Percentiles rank a stretch among this genome's conserved stretches.
These are phyloP conservation scores for Microctenopoma lineatum DNA, from an alignment of 2,797 vertebrate species.

Conservation along the genomic window DNA sequence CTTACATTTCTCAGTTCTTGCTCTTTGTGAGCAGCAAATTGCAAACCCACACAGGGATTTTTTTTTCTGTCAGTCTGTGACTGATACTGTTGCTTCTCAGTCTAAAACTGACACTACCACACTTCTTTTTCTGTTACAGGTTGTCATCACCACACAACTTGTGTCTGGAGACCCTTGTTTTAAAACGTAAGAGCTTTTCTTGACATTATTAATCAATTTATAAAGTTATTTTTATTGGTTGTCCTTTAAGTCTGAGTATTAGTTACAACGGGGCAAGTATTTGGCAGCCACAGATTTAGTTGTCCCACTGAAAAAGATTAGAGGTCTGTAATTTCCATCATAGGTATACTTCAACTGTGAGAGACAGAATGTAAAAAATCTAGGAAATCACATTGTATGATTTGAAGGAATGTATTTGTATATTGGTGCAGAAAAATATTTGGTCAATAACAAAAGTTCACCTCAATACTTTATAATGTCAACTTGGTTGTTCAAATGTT, in stretches of 20 bases:
- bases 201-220: neutral
- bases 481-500: too few relatives aligned
- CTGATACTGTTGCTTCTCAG: neutral
- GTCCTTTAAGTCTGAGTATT: neutral
- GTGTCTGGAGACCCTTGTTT: conserved; percentile 99
- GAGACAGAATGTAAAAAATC: too few relatives aligned
- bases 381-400: too few relatives aligned
- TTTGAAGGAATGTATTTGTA: too few relatives aligned
- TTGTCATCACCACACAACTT: conserved; percentile 94
- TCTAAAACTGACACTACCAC: conserved; percentile 1
- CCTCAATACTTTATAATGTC: too few relatives aligned
- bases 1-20: neutral
- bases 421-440: too few relatives aligned
- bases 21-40: neutral
- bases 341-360: too few relatives aligned
- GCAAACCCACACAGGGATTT: neutral
- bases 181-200: conserved; percentile 89
- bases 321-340: too few relatives aligned
- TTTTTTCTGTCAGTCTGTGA: neutral
- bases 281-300: too few relatives aligned
- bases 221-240: neutral
- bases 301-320: too few relatives aligned
- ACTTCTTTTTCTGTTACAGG: conserved; percentile 79
- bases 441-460: too few relatives aligned
- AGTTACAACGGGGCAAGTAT: too few relatives aligned